Evolutionary conservation across 2,113 vertebrate genomes (phyloP).

Genomic region (Chaetorhynchus papuensis): DNA sequence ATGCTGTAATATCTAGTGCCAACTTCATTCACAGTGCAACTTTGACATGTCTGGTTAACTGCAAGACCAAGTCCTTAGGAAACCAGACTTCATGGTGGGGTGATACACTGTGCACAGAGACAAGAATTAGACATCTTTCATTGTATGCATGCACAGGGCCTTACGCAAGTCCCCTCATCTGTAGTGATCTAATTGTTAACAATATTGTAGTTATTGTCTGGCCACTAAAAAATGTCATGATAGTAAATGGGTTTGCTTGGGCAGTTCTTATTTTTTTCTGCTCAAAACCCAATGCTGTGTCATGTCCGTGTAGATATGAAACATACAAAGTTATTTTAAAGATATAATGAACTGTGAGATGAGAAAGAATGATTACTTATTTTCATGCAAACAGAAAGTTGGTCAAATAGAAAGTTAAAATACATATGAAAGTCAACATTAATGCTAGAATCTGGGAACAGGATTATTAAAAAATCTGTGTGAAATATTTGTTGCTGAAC

Average conservation of each 20-base stretch:
- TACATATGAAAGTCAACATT: not conserved
- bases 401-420: not conserved
- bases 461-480: not conserved
- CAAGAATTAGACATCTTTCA: not conserved
- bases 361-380: not conserved
- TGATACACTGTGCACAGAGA: not conserved
- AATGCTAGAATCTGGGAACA: not conserved
- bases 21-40: not conserved
- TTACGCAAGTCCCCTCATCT: not conserved
- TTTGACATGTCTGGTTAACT: accelerated
- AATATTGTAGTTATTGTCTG: not conserved
- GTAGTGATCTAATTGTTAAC: not conserved
- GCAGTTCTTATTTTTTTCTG: not conserved
- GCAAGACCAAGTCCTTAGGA: not conserved
- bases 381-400: not conserved
- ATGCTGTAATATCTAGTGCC: not conserved
- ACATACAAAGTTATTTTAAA: not conserved
- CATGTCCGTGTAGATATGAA: not conserved
- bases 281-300: not conserved
- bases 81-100: not conserved
- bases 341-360: not conserved
- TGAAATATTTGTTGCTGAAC: not conserved
- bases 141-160: not conserved
- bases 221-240: not conserved
- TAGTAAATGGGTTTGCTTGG: not conserved